Conservation (phyloP, 2,797 vertebrate species). For the Silurus lanzhouensis region DNA sequence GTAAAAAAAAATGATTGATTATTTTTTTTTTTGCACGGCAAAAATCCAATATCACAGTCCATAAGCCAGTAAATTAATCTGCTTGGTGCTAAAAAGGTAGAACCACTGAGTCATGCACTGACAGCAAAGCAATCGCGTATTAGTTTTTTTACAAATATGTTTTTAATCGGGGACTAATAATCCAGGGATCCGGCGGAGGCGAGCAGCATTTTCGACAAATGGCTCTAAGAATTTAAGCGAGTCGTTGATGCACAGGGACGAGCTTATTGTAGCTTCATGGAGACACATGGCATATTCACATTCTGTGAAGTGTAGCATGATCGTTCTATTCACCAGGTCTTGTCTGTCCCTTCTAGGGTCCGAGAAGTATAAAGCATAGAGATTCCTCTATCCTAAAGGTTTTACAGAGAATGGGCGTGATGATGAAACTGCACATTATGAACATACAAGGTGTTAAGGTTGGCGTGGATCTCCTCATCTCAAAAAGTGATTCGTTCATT, state of each 20-base stretch:
- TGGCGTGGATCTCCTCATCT: no score
- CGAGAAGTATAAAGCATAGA: no score
- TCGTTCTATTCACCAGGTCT: not conserved
- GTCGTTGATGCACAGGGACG: not conserved
- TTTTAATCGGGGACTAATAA: conserved; percentile 1
- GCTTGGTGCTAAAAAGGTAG: not conserved
- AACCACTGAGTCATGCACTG: not conserved
- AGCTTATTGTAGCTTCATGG: not conserved
- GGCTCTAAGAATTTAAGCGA: not conserved
- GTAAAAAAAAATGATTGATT: not conserved
- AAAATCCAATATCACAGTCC: conserved; percentile 1
- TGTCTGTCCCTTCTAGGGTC: not conserved
- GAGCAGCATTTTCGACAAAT: not conserved
- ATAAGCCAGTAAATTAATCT: not conserved
- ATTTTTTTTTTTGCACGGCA: not conserved
- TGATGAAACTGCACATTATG: no score
- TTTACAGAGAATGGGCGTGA: no score
- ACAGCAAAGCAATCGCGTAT: no score
- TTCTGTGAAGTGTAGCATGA: not conserved
- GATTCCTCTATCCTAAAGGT: no score
- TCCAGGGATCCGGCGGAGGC: no score
- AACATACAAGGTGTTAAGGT: no score
- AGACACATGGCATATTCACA: not conserved
- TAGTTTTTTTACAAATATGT: not conserved
- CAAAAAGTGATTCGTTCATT: no score